Conservation (phyloP, 2,888 invertebrate species). For the Drosophila fulvimacula region DNA sequence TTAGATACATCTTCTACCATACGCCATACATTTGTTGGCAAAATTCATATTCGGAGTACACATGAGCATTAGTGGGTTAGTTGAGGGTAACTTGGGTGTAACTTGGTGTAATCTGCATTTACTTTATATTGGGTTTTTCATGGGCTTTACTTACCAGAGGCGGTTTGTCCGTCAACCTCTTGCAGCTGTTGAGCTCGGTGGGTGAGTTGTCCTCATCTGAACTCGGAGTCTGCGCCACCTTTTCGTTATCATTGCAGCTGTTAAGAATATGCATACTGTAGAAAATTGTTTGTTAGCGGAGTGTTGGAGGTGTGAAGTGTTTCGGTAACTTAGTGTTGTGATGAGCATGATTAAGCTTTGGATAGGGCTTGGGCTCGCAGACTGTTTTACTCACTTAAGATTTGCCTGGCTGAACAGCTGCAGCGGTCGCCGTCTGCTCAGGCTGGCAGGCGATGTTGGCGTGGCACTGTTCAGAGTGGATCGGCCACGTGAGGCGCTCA, state of each 20-base stretch:
- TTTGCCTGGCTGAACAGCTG: constrained; percentile 82
- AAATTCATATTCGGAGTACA: too few species aligned
- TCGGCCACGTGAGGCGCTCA: constrained; percentile 33
- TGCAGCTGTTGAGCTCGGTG: constrained; percentile 93
- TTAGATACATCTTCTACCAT: not conserved
- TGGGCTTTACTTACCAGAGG: constrained; percentile 86
- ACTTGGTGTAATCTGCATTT: not conserved
- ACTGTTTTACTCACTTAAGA: constrained; percentile 81
- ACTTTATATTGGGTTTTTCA: not conserved
- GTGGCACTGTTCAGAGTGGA: constrained; percentile 37
- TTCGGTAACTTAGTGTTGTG: constrained; percentile 10
- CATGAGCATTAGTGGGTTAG: not conserved
- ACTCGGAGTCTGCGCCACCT: constrained; percentile 85
- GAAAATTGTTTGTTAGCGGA: not conserved
- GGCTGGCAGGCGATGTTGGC: constrained; percentile 60
- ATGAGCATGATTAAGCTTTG: constrained; percentile 69
- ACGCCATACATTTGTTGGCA: not conserved
- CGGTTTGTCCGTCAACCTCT: constrained; percentile 91
- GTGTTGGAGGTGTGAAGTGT: not conserved
- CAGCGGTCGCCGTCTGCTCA: constrained; percentile 77
- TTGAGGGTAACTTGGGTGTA: constrained; percentile 1
- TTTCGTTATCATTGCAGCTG: constrained; percentile 84
- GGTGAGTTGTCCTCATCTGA: constrained; percentile 95
- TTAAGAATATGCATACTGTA: not conserved
- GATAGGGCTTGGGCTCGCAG: constrained; percentile 2